Evolutionary conservation across 2,113 vertebrate species (phyloP).

Genomic region (Calonectris borealis): DNA sequence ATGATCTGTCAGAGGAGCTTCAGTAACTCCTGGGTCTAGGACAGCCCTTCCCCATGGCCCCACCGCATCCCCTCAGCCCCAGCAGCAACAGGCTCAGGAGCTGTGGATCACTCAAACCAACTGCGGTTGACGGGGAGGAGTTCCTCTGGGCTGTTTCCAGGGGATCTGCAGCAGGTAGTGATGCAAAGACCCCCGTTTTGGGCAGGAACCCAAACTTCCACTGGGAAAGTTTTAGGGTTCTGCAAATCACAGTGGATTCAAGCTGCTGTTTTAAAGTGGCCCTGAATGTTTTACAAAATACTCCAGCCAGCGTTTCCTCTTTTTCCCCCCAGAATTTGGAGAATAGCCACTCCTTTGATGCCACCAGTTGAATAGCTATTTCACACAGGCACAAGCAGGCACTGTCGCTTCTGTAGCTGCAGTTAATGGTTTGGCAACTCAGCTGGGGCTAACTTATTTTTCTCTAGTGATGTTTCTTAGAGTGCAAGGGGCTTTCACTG

Average conservation of each 20-base stretch:
- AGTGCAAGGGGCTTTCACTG: neutral
- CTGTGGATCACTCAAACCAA: accelerated
- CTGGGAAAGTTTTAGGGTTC: neutral
- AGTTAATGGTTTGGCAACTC: neutral
- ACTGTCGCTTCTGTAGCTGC: neutral
- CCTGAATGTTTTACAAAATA: neutral
- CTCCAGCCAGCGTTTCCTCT: neutral
- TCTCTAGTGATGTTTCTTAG: neutral
- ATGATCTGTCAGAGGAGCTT: neutral
- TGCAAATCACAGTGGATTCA: neutral
- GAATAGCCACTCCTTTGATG: neutral
- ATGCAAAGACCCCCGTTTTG: accelerated
- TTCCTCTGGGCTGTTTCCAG: neutral
- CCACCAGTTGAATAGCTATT: neutral
- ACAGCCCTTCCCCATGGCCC: neutral
- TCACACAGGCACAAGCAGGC: neutral
- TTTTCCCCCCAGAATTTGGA: neutral
- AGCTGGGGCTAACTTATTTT: neutral
- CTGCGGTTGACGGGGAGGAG: accelerated
- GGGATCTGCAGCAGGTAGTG: accelerated
- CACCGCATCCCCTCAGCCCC: accelerated
- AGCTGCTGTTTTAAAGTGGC: neutral
- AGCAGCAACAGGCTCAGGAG: neutral
- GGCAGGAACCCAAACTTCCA: neutral
- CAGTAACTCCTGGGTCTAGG: neutral